Percentiles rank a stretch among this genome's conserved stretches.
These are phyloP conservation scores for Ranitomeya imitator DNA, from an alignment of 2,113 vertebrate genomes.

Conservation along the genomic window DNA sequence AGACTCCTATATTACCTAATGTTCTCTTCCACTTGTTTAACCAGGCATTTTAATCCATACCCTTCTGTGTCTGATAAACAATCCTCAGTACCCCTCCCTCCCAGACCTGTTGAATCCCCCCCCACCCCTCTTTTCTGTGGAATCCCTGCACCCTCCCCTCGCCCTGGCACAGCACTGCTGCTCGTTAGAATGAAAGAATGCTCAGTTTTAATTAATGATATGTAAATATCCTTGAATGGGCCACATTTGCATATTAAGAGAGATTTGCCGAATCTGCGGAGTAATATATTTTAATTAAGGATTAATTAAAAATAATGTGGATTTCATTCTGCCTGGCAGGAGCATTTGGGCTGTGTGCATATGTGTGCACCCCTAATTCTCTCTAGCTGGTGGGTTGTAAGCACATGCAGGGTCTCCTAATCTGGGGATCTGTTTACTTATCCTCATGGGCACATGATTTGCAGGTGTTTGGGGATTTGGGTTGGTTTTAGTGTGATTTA, in stretches of 20 bases:
- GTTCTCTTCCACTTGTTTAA: constrained; percentile 24
- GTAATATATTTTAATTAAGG: constrained; percentile 99
- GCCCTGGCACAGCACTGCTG: constrained; percentile 81
- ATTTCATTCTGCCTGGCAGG: constrained; percentile 97
- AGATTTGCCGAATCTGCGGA: constrained; percentile 92
- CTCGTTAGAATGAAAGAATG: constrained; percentile 95
- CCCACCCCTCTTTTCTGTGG: constrained; percentile 33
- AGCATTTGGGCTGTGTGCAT: constrained; percentile 69
- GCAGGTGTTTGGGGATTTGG: background rate
- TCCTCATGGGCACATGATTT: background rate
- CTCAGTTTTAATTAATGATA: constrained; percentile 94
- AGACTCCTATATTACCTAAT: constrained; percentile 15
- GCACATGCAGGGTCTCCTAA: background rate
- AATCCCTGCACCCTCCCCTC: constrained; percentile 81
- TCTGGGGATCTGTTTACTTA: background rate
- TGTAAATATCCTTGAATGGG: constrained; percentile 97
- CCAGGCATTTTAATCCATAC: constrained; percentile 36
- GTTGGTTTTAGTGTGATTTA: background rate
- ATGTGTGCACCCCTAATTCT: constrained; percentile 48
- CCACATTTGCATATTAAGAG: constrained; percentile 94
- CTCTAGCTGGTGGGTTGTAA: background rate
- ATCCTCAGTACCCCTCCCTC: background rate
- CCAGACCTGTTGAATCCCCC: constrained; percentile 52
- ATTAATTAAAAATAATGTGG: constrained; percentile 99
- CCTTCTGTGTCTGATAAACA: constrained; percentile 37